Conservation (phyloP, 92 coral and sea anemone species). For the Plumapathes pennacea region DNA sequence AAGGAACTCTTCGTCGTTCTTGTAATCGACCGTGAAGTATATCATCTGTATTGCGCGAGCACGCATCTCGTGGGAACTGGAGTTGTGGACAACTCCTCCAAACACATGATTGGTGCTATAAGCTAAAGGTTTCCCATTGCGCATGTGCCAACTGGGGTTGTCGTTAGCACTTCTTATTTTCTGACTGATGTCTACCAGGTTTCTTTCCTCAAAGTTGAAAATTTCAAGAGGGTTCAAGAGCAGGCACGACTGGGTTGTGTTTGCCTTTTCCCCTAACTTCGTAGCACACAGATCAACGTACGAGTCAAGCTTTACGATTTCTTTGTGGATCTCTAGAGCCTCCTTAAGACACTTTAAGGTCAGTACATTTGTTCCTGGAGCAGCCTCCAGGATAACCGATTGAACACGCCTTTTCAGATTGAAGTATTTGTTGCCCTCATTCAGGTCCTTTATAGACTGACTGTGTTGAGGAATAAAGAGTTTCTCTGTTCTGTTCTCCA, state of each 20-base stretch:
- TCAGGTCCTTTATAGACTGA: slow-evolving; percentile 60
- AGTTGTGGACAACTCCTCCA: slow-evolving; percentile 11
- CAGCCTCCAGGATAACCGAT: slow-evolving; percentile 47
- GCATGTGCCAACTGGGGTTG: slow-evolving; percentile 23
- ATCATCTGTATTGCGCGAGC: slow-evolving; percentile 38
- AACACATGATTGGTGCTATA: slow-evolving; percentile 39
- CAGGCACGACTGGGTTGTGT: slow-evolving; percentile 31
- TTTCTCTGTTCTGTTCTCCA: slow-evolving; percentile 78
- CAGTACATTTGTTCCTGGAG: slow-evolving; percentile 36
- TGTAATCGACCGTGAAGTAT: slow-evolving; percentile 28
- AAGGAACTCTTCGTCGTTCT: slow-evolving; percentile 21
- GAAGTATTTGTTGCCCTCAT: slow-evolving; percentile 62
- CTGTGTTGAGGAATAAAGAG: slow-evolving; percentile 86
- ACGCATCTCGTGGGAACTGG: neutral
- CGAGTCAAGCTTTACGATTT: slow-evolving; percentile 22
- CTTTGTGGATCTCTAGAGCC: slow-evolving; percentile 46
- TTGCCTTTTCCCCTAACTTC: slow-evolving; percentile 17
- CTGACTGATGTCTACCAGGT: slow-evolving; percentile 23
- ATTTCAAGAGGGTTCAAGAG: slow-evolving; percentile 59
- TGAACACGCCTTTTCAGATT: slow-evolving; percentile 57
- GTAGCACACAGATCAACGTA: slow-evolving; percentile 67
- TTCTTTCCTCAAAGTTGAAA: slow-evolving; percentile 38
- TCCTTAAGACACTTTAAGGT: slow-evolving; percentile 41
- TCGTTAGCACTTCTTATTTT: slow-evolving; percentile 37
- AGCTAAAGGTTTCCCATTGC: slow-evolving; percentile 57